Evolutionary conservation across 2,113 vertebrate species (phyloP).

Genomic region (Ploceus nigricollis): DNA sequence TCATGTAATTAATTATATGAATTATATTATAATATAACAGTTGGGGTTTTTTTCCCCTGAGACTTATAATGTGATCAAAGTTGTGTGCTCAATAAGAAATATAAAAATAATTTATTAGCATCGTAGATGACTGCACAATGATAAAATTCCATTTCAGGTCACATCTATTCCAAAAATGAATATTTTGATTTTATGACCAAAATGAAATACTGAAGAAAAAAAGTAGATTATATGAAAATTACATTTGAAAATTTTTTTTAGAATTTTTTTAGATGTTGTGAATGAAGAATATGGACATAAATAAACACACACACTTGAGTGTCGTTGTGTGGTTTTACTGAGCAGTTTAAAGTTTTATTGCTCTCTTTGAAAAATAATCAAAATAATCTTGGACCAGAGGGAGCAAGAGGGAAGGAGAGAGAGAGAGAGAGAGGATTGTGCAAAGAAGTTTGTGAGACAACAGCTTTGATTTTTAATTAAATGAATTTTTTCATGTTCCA

Average conservation of each 20-base stretch:
- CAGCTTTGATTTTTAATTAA: neutral
- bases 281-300: neutral
- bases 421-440: neutral
- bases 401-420: neutral
- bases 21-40: neutral
- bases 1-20: neutral
- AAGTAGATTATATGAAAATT: neutral
- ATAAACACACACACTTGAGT: rapidly evolving
- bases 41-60: neutral
- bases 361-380: neutral
- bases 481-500: neutral
- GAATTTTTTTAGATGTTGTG: neutral
- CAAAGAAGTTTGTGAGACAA: neutral
- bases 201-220: neutral
- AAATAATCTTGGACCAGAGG: neutral
- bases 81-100: neutral
- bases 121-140: rapidly evolving
- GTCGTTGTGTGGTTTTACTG: neutral
- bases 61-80: neutral
- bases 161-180: neutral
- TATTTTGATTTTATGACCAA: neutral
- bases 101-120: neutral
- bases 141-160: neutral
- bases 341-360: neutral
- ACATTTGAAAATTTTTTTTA: neutral